Conservation (phyloP, 1,140 invertebrate genomes). For the Pantala flavescens region DNA sequence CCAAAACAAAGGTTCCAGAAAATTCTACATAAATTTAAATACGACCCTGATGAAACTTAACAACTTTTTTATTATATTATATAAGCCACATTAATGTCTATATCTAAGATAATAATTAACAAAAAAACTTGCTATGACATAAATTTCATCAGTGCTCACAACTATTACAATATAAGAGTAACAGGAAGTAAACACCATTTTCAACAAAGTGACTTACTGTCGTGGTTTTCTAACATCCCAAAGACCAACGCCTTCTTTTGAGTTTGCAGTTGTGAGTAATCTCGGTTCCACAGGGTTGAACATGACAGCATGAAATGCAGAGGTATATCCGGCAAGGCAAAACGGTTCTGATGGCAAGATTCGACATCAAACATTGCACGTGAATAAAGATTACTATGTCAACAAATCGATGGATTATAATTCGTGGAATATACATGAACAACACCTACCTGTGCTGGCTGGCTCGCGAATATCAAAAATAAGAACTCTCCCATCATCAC, state of each 20-base stretch:
- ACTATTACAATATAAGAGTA: no score
- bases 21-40: no score
- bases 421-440: no score
- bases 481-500: conserved; percentile 77
- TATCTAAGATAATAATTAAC: no score
- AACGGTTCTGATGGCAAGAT: conserved; percentile 44
- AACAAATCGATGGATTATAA: neutral
- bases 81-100: no score
- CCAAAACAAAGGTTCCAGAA: no score
- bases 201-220: conserved; percentile 47
- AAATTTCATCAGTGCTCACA: no score
- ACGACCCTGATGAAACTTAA: no score
- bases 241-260: conserved; percentile 73
- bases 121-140: no score
- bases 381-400: conserved; percentile 18
- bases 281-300: conserved; percentile 76
- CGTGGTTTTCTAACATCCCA: conserved; percentile 80
- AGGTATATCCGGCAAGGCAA: conserved; percentile 51
- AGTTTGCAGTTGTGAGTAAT: conserved; percentile 77
- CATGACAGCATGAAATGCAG: conserved; percentile 81
- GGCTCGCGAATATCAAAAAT: conserved; percentile 73
- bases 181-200: no score
- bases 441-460: conserved; percentile 40
- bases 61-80: no score
- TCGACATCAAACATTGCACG: conserved; percentile 23